Percentiles rank a stretch among this genome's conserved stretches.
These are phyloP conservation scores for Pandemis heparana DNA, from an alignment of 2,888 invertebrate species.

Conservation along the genomic window DNA sequence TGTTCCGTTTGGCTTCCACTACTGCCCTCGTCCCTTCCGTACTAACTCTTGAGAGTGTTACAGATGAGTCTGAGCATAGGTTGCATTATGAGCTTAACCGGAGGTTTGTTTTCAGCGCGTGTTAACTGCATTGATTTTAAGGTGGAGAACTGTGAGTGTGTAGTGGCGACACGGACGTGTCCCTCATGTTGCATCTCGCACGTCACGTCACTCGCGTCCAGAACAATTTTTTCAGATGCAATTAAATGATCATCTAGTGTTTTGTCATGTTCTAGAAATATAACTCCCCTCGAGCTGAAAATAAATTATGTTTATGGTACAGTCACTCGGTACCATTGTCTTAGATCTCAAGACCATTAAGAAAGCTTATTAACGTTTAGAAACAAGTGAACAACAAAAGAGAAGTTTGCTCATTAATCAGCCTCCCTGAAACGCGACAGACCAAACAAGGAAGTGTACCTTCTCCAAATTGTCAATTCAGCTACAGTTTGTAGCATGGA, in stretches of 20 bases:
- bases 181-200: constrained; percentile 81
- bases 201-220: constrained; percentile 68
- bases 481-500: constrained; percentile 12
- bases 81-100: constrained; percentile 76
- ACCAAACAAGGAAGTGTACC: constrained; percentile 14
- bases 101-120: constrained; percentile 86
- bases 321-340: not conserved
- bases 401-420: constrained; percentile 6
- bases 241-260: constrained; percentile 28
- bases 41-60: constrained; percentile 45
- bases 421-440: constrained; percentile 8
- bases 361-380: not conserved
- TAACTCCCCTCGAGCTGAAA: not conserved
- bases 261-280: constrained; percentile 38
- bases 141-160: constrained; percentile 87
- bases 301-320: not conserved
- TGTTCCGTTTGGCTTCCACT: constrained; percentile 52
- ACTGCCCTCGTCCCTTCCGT: constrained; percentile 43
- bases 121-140: constrained; percentile 87
- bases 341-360: not conserved
- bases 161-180: constrained; percentile 78
- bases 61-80: constrained; percentile 47
- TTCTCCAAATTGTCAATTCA: constrained; percentile 1
- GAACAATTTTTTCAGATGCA: constrained; percentile 64
- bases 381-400: not conserved